Evolutionary conservation across 2,113 vertebrate genomes (phyloP).

Genomic region (Paramisgurnus dabryanus): DNA sequence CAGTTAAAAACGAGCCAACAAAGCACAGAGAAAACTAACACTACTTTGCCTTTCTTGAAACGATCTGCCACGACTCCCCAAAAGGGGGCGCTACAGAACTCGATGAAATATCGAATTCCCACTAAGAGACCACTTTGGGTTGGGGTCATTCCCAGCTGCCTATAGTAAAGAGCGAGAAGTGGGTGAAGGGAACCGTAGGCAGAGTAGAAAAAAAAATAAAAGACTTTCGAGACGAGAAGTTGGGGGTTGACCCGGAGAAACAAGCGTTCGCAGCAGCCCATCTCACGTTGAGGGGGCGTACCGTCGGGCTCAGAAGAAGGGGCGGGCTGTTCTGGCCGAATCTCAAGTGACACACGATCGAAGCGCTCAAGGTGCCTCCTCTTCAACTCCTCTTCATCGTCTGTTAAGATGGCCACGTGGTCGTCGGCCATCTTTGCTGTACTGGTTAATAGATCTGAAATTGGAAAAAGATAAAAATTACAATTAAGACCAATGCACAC

Average conservation of each 20-base stretch:
- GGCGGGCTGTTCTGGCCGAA: constrained; percentile 47
- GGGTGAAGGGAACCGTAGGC: constrained; percentile 96
- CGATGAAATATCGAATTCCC: constrained; percentile 96
- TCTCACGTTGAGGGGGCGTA: constrained; percentile 60
- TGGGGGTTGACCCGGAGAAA: constrained; percentile 88
- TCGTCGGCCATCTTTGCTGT: constrained; percentile 88
- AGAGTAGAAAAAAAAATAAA: constrained; percentile 98
- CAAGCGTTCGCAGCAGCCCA: constrained; percentile 86
- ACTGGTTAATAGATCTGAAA: constrained; percentile 21
- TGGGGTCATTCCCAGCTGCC: constrained; percentile 93
- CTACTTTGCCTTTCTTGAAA: constrained; percentile 89
- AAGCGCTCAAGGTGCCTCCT: constrained; percentile 88
- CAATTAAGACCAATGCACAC: too few species aligned
- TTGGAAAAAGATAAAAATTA: neutral
- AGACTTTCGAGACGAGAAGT: constrained; percentile 94
- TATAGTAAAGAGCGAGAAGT: constrained; percentile 91
- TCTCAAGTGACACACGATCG: constrained; percentile 76
- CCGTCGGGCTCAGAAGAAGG: constrained; percentile 27
- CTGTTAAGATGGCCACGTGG: constrained; percentile 92
- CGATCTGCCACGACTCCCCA: constrained; percentile 97
- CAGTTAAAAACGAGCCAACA: constrained; percentile 96
- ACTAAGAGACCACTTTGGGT: constrained; percentile 92
- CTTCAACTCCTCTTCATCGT: constrained; percentile 95
- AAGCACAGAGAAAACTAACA: constrained; percentile 91
- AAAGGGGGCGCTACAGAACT: constrained; percentile 98